phyloP scores from a whole-genome alignment of 2,113 vertebrate species.

The Ascaphus truei region DNA sequence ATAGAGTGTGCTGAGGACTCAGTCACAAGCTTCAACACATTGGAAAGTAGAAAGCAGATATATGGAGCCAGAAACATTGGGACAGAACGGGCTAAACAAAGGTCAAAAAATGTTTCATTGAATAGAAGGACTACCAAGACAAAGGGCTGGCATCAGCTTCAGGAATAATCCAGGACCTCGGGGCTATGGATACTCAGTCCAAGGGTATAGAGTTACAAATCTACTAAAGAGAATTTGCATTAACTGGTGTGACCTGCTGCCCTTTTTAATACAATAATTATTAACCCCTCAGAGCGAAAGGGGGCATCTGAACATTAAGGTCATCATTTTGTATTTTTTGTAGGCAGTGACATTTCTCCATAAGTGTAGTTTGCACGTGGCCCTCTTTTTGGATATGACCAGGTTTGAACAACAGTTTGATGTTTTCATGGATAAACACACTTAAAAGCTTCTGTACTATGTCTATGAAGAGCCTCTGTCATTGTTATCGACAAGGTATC shows the following conservation, averaged over 20 bases:
- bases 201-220: slow-evolving; percentile 20
- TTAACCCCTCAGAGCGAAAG: neutral
- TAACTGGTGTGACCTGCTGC: slow-evolving; percentile 13
- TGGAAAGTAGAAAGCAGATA: neutral
- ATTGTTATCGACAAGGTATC: too few species aligned
- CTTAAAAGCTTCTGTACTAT: too few species aligned
- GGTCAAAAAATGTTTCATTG: neutral
- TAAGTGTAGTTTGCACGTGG: too few species aligned
- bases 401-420: too few species aligned
- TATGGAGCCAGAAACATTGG: neutral
- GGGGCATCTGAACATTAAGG: too few species aligned
- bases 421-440: too few species aligned
- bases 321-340: neutral
- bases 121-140: neutral
- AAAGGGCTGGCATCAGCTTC: neutral
- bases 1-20: neutral
- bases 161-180: neutral
- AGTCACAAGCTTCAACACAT: neutral
- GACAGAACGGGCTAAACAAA: neutral
- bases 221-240: slow-evolving; percentile 19
- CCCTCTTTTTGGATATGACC: too few species aligned
- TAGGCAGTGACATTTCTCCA: neutral
- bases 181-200: slow-evolving; percentile 8
- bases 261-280: slow-evolving; percentile 27
- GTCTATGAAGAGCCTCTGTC: too few species aligned